Conservation (phyloP, 2,888 invertebrate genomes). For the Polydrusus tereticollis region DNA sequence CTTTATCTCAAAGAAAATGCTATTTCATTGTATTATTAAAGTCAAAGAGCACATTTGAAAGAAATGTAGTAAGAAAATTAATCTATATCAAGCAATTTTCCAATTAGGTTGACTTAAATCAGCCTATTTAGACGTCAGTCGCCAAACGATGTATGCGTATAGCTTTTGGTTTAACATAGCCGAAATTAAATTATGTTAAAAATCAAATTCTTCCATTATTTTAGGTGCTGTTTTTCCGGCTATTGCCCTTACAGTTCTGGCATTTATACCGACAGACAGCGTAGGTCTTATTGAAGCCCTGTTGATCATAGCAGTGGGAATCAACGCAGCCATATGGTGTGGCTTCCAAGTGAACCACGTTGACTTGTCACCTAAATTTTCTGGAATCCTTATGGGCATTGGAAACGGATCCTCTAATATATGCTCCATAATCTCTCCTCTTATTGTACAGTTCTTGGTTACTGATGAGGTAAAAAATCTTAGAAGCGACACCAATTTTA, state of each 20-base stretch:
- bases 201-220: conserved; percentile 59
- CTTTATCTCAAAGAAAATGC: too few relatives aligned
- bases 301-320: conserved; percentile 79
- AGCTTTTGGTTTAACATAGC: too few relatives aligned
- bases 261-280: conserved; percentile 53
- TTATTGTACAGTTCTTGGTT: conserved; percentile 78
- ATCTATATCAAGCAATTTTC: too few relatives aligned
- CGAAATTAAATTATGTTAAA: not conserved
- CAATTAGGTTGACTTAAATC: too few relatives aligned
- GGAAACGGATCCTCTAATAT: conserved; percentile 85
- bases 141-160: too few relatives aligned
- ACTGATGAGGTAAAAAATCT: conserved; percentile 75
- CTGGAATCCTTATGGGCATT: conserved; percentile 88
- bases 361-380: conserved; percentile 86
- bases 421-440: conserved; percentile 84
- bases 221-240: conserved; percentile 62
- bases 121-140: too few relatives aligned
- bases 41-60: too few relatives aligned
- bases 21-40: too few relatives aligned
- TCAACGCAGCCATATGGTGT: conserved; percentile 81
- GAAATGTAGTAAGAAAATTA: too few relatives aligned
- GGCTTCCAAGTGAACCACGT: conserved; percentile 87
- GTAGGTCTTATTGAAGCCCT: conserved; percentile 72
- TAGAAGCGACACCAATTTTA: too few relatives aligned
- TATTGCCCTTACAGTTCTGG: conserved; percentile 53